Evolutionary conservation across 2,888 invertebrate species (phyloP).

Genomic region (Lasioglossum oenotherae): DNA sequence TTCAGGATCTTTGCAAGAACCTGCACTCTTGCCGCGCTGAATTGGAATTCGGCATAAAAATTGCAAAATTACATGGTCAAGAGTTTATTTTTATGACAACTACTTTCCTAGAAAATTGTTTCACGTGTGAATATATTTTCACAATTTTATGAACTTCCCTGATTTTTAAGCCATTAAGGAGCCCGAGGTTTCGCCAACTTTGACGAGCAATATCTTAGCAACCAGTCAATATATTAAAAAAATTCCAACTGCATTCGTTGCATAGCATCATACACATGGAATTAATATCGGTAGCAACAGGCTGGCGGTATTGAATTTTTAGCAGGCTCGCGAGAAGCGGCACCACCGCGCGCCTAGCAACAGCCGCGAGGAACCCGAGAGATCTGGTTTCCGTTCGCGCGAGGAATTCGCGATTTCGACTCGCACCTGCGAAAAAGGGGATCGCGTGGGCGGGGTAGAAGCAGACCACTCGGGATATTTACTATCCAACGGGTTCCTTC

Average conservation of each 20-base stretch:
- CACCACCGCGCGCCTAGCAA: not conserved
- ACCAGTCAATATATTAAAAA: not conserved
- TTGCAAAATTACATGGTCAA: not conserved
- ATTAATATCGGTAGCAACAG: not conserved
- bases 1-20: not conserved
- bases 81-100: no score
- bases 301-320: not conserved
- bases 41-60: not conserved
- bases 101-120: no score
- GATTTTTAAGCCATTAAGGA: no score
- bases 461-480: constrained; percentile 61
- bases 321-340: not conserved
- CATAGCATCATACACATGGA: not conserved
- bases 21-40: not conserved
- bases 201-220: no score
- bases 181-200: no score
- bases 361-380: not conserved
- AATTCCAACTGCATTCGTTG: not conserved
- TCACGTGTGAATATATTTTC: no score
- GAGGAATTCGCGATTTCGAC: not conserved
- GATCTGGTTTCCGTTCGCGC: not conserved
- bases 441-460: constrained; percentile 32
- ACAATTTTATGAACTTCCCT: no score
- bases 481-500: constrained; percentile 63
- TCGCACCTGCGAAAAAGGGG: constrained; percentile 41